A percentile compares a stretch with the other conserved stretches of the same genome.
Conservation (phyloP, 2,113 vertebrate species). For the Noctilio leporinus region DNA sequence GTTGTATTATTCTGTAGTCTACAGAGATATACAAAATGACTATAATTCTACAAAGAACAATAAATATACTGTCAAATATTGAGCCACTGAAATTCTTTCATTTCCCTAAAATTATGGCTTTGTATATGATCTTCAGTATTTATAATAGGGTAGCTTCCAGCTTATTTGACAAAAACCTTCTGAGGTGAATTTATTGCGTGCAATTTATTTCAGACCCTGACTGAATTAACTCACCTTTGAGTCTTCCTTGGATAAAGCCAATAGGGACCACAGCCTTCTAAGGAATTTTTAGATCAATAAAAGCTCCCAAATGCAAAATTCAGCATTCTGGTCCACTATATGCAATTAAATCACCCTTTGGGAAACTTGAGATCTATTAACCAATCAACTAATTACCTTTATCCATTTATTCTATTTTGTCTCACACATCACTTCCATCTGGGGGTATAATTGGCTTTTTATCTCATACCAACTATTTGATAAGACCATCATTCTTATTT, state of each 20-base stretch:
- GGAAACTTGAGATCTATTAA: neutral
- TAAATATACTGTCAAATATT: slow-evolving; percentile 19
- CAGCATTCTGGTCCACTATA: neutral
- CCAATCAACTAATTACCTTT: slow-evolving; percentile 21
- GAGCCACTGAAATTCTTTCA: neutral
- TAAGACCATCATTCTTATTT: slow-evolving; percentile 22
- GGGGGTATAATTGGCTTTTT: slow-evolving; percentile 33
- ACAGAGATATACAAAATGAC: neutral
- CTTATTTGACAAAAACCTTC: slow-evolving; percentile 8
- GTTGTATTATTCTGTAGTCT: neutral
- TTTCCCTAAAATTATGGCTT: slow-evolving; percentile 28
- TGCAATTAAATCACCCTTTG: slow-evolving; percentile 25
- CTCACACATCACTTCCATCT: neutral
- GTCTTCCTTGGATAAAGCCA: neutral
- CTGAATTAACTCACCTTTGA: neutral
- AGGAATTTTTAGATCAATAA: slow-evolving; percentile 20
- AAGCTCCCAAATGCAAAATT: slow-evolving; percentile 24
- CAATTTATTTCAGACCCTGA: neutral
- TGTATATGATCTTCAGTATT: neutral
- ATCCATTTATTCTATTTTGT: neutral
- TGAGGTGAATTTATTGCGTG: neutral
- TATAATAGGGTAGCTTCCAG: neutral
- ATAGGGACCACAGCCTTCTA: neutral
- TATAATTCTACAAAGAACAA: neutral
- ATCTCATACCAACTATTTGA: slow-evolving; percentile 35